Evolutionary conservation across 2,797 vertebrate species (phyloP).

Genomic region (Tangara arthus): DNA sequence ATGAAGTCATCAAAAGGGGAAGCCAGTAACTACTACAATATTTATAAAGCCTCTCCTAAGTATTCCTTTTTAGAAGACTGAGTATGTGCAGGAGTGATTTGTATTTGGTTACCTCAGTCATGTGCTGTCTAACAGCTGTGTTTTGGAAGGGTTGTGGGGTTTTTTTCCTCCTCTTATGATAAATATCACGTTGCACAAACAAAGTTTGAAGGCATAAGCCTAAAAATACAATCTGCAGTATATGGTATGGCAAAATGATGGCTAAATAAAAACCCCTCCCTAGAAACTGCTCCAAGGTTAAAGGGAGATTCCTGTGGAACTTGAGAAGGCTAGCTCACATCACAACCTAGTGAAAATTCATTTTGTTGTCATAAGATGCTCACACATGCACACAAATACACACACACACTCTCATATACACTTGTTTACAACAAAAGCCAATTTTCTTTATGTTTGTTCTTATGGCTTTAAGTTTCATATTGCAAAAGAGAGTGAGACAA

Average conservation of each 20-base stretch:
- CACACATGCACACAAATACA: not conserved
- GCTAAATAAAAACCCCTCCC: not conserved
- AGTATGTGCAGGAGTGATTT: not conserved
- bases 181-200: not conserved
- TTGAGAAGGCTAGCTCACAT: not conserved
- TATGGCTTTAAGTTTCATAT: conserved; percentile 33
- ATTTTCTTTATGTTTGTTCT: not conserved
- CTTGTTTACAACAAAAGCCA: not conserved
- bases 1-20: not conserved
- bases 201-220: not conserved
- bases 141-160: not conserved
- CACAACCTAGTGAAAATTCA: not conserved
- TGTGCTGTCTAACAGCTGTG: not conserved
- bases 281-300: not conserved
- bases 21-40: not conserved
- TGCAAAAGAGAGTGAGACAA: not conserved
- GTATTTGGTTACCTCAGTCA: not conserved
- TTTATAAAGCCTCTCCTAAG: not conserved
- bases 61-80: not conserved
- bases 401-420: not conserved
- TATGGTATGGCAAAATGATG: not conserved
- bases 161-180: not conserved
- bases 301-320: not conserved
- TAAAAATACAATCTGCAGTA: not conserved
- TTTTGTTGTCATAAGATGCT: not conserved